Evolutionary conservation across 1,140 invertebrate species (phyloP), one percentile per base, ranked within the genome.

Genomic region (Metopolophium dirhodum): DNA sequence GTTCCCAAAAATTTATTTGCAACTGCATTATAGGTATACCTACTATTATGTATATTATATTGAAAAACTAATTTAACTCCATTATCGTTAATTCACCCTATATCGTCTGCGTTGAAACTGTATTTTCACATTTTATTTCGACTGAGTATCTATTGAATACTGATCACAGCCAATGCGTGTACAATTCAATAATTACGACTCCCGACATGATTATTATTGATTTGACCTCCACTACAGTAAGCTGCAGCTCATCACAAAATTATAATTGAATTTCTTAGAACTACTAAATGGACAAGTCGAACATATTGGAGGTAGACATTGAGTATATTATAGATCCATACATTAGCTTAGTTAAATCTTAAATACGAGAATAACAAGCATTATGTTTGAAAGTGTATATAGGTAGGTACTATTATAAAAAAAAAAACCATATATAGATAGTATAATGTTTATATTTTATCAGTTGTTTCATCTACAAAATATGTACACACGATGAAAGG

Each of bases 401-500:
- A 37, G 1, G 37, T 37, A 37, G 37, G 1, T 45, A 26, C 2
- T 83, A 41, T 37, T 22, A 83, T 26, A 45, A 45, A 45, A 85
- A 88, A 88, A 49, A 35, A 54, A 35, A 30, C 0, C 26, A 49
- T 2, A 85, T 23, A 85, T 30, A 41, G 41, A 18, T n/a, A n/a
- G 22, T 41, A 89, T 57, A 45, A 90, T 68, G 89, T 90, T 90
- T 26, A 68, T 26, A 41, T 90, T 68, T 90, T 90, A 90, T 90
- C 89, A 45, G 89, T 47, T n/a, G 89, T 68, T 68, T 90, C 7
- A 90, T 90, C 89, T 90, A 90, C 61, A 61, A 61, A 90, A 37
- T 51, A 61, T 45, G 45, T 41, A 45, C 26, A n/a, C 57, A 90
- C 54, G 54, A 68, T 47, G 89, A 45, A 68, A 68, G 35, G 54